Percentiles rank a stretch among this genome's conserved stretches.
These are phyloP conservation scores for Temnothorax nylanderi DNA, from an alignment of 1,140 invertebrate species.

Conservation along the genomic window DNA sequence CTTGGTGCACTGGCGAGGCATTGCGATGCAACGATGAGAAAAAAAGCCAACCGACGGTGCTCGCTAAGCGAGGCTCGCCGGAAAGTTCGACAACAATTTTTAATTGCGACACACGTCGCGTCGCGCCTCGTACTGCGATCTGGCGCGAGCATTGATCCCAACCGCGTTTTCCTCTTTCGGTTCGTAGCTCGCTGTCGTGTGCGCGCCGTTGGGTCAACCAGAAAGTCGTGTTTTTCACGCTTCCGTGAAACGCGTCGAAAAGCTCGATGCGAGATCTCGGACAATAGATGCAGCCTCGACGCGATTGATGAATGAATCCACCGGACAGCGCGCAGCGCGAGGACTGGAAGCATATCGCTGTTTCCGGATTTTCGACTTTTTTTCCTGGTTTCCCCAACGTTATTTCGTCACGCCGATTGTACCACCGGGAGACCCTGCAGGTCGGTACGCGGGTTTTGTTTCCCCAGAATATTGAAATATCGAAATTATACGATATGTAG, in stretches of 20 bases:
- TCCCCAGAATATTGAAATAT: conserved; percentile 48
- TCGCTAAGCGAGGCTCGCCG: background rate
- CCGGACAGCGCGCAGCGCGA: conserved; percentile 35
- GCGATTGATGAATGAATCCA: conserved; percentile 73
- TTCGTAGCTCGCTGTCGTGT: conserved; percentile 6
- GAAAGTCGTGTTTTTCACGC: conserved; percentile 65
- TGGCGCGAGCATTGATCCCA: conserved; percentile 54
- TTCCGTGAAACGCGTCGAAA: conserved; percentile 51
- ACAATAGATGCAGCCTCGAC: conserved; percentile 65
- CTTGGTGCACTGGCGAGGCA: background rate
- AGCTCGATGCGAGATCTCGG: conserved; percentile 58
- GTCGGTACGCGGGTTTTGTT: conserved; percentile 21
- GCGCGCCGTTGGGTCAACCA: conserved; percentile 8
- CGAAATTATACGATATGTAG: conserved; percentile 48
- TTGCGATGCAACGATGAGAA: background rate
- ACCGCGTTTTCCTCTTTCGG: conserved; percentile 12
- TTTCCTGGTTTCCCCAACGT: conserved; percentile 2
- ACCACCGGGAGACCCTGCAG: background rate
- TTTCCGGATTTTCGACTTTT: conserved; percentile 52
- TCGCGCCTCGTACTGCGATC: conserved; percentile 11
- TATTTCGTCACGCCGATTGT: conserved; percentile 44
- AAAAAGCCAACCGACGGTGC: conserved; percentile 6
- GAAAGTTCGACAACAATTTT: conserved; percentile 72
- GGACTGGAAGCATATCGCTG: conserved; percentile 45
- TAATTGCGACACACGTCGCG: conserved; percentile 65